phyloP scores from a whole-genome alignment of 2,888 invertebrate genomes.

The Chymomyza fuscimana region DNA sequence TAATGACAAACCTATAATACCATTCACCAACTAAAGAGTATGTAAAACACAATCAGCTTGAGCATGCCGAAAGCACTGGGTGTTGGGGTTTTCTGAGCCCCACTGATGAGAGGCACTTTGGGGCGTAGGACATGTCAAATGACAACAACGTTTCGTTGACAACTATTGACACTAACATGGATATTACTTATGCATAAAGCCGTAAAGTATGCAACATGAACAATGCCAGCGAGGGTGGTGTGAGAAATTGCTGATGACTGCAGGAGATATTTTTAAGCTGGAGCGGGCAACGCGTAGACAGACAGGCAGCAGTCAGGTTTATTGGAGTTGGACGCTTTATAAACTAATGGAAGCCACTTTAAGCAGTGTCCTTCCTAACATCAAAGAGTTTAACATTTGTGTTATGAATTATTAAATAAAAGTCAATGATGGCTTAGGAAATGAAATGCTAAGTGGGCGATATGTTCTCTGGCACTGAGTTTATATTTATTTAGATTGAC shows the following conservation, averaged over 20 bases:
- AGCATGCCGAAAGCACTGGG: background rate
- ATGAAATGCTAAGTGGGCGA: background rate
- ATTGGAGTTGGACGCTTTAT: background rate
- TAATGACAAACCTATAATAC: background rate
- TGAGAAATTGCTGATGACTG: background rate
- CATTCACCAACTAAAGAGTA: background rate
- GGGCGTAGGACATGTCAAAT: conserved; percentile 52
- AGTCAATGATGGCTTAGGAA: background rate
- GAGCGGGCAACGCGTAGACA: background rate
- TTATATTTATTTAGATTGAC: background rate
- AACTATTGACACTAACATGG: conserved; percentile 70
- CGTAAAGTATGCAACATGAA: conserved; percentile 32
- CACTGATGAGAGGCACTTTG: background rate
- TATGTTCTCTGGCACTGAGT: background rate
- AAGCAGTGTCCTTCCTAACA: background rate
- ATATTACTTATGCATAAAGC: conserved; percentile 68
- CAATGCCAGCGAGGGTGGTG: background rate
- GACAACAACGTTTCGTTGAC: conserved; percentile 63
- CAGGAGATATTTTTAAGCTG: background rate
- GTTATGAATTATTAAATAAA: background rate
- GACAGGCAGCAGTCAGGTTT: background rate
- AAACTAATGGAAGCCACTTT: background rate
- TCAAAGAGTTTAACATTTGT: background rate
- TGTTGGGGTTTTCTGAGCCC: background rate
- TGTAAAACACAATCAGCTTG: conserved; percentile 39